Evolutionary conservation across 2,888 invertebrate genomes (phyloP).

Genomic region (Eupithecia vulgata): DNA sequence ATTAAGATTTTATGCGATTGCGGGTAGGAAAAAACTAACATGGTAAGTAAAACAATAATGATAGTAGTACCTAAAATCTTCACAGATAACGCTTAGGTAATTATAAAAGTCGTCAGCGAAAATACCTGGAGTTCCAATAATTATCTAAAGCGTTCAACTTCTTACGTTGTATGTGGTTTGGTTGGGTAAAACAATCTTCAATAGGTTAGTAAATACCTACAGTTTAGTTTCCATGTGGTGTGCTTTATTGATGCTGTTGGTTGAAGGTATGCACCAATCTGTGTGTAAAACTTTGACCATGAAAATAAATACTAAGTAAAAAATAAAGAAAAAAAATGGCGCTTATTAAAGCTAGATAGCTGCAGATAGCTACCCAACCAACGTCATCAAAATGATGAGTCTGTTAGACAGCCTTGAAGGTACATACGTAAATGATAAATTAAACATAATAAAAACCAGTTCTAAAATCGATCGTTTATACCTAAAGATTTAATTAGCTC

Average conservation of each 20-base stretch:
- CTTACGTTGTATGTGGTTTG: not conserved
- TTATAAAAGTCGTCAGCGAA: not conserved
- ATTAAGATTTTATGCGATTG: not conserved
- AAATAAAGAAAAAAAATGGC: no score
- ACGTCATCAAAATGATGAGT: not conserved
- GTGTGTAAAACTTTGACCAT: not conserved
- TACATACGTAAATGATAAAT: constrained; percentile 33
- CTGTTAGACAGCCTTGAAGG: constrained; percentile 15
- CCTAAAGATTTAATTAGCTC: not conserved
- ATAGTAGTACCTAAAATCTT: no score
- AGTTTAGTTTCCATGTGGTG: not conserved
- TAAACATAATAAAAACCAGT: constrained; percentile 27
- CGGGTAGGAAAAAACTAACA: not conserved
- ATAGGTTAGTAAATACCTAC: no score
- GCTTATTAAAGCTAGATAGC: no score
- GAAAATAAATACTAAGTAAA: not conserved
- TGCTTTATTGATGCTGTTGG: not conserved
- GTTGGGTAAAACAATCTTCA: not conserved
- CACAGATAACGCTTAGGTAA: not conserved
- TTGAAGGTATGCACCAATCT: not conserved
- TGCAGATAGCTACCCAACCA: not conserved
- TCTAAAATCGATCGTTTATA: constrained; percentile 5
- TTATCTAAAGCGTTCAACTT: not conserved
- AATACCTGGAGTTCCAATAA: not conserved
- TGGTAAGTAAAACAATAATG: not conserved